Evolutionary conservation across 2,888 invertebrate genomes (phyloP), one percentile per base, ranked within the genome.

Genomic region (Myathropa florea): DNA sequence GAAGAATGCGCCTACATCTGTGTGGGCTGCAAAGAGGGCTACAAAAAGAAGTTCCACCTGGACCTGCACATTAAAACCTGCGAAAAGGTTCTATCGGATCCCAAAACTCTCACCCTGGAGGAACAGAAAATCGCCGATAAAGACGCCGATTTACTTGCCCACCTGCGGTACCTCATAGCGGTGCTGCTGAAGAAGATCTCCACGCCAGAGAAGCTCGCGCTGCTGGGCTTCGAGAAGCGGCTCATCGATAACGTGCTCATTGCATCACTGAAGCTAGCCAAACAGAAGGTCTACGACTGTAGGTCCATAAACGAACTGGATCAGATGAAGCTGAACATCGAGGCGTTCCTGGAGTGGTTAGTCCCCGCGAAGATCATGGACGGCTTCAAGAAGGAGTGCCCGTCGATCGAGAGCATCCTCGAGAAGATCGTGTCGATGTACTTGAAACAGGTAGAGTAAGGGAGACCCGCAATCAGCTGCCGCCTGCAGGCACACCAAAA

Each of bases 151-250:
- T 94, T 94, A 0, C 93, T 97, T 36, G 95, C 96, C 72, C 95
- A 95, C 89, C 95, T 97, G 95, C 94, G 97, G 79, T 94, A 96
- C 88, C 94, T 97, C 53, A 93, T 97, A 88, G 97, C 97, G 1
- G 95, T 97, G 59, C 94, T 97, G 57, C 93, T 97, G 71, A 97
- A 97, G 89, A 96, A 96, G 92, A 97, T 97, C 88, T 97, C 97
- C 21, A 95, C 95, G n/a, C 95, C 95, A 88, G 96, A 96, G 89
- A 95, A 96, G 90, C 94, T 97, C 61, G 95, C 95, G 85, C 96
- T 95, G 90, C 93, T 97, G 90, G 97, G 97, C 89, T 95, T 95
- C 93, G 96, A 96, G 80, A 94, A 94, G 89, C 92, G 93, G 53
- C 94, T 97, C 7, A 97, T 97, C 86, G 97, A 97, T 91, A 96